These are phyloP conservation scores for Sisyra terminalis DNA, from an alignment of 2,888 invertebrate species.

Conservation along the genomic window DNA sequence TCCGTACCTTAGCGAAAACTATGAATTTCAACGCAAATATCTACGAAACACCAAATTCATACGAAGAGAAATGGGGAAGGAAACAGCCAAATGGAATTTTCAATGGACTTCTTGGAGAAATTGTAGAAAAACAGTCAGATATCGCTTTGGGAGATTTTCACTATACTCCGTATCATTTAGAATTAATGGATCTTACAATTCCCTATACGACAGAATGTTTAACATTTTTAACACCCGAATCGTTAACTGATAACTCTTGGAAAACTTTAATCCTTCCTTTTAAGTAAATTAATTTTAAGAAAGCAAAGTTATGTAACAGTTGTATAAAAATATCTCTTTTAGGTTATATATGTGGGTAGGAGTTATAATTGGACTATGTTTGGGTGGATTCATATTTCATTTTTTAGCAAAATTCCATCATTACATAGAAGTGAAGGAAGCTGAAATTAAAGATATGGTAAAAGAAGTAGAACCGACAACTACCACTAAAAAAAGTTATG, in stretches of 20 bases:
- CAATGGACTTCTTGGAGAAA: slow-evolving; percentile 58
- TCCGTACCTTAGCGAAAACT: slow-evolving; percentile 43
- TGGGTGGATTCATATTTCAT: slow-evolving; percentile 49
- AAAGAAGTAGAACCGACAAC: background rate
- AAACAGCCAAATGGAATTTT: slow-evolving; percentile 43
- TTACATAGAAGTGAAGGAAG: slow-evolving; percentile 22
- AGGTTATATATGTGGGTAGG: slow-evolving; percentile 61
- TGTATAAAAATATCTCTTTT: slow-evolving; percentile 14
- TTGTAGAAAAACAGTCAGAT: slow-evolving; percentile 47
- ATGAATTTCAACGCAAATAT: slow-evolving; percentile 55
- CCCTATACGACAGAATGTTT: slow-evolving; percentile 72
- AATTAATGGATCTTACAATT: slow-evolving; percentile 52
- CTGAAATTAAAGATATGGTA: slow-evolving; percentile 15
- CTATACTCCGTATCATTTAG: slow-evolving; percentile 49
- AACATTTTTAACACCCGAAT: slow-evolving; percentile 71
- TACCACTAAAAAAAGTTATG: background rate
- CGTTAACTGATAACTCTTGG: slow-evolving; percentile 68
- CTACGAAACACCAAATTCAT: slow-evolving; percentile 45
- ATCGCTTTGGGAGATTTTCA: slow-evolving; percentile 64
- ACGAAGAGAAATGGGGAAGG: slow-evolving; percentile 50
- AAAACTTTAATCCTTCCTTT: slow-evolving; percentile 67
- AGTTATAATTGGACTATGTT: slow-evolving; percentile 46
- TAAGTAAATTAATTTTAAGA: slow-evolving; percentile 31
- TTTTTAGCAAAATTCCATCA: slow-evolving; percentile 42
- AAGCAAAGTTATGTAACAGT: background rate